A percentile compares a stretch with the other conserved stretches of the same genome.
Conservation (phyloP, 2,888 invertebrate species). For the Himalopsyche kuldschensis region DNA sequence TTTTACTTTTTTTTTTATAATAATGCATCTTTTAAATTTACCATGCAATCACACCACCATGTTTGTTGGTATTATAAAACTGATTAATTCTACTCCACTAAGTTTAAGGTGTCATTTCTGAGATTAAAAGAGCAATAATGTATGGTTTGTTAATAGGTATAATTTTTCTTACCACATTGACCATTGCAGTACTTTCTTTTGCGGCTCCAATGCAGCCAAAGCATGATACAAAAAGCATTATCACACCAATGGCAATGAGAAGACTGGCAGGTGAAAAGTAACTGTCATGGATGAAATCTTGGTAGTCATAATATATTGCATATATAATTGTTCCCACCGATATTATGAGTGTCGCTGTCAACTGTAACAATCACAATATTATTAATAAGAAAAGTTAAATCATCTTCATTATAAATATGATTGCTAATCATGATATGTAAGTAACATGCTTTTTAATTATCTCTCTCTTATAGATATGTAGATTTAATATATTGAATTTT, state of each 20-base stretch:
- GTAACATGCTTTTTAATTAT: no score
- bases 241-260: slow-evolving; percentile 78
- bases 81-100: no score
- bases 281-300: slow-evolving; percentile 75
- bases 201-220: slow-evolving; percentile 91
- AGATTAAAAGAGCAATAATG: no score
- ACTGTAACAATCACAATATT: slow-evolving; percentile 52
- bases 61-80: no score
- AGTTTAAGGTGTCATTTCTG: no score
- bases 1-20: no score
- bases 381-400: no score
- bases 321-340: slow-evolving; percentile 73
- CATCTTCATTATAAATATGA: not conserved
- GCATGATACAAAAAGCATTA: slow-evolving; percentile 84
- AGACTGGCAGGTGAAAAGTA: slow-evolving; percentile 81
- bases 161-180: slow-evolving; percentile 70
- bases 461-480: no score
- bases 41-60: no score
- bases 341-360: slow-evolving; percentile 73
- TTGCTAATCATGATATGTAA: not conserved
- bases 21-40: no score
- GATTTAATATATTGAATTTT: no score
- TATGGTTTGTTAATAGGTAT: slow-evolving; percentile 28
- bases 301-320: slow-evolving; percentile 72
- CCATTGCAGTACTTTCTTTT: slow-evolving; percentile 81